These are phyloP conservation scores for Okapia johnstoni DNA, from an alignment of 2,113 vertebrate genomes.

Conservation along the genomic window DNA sequence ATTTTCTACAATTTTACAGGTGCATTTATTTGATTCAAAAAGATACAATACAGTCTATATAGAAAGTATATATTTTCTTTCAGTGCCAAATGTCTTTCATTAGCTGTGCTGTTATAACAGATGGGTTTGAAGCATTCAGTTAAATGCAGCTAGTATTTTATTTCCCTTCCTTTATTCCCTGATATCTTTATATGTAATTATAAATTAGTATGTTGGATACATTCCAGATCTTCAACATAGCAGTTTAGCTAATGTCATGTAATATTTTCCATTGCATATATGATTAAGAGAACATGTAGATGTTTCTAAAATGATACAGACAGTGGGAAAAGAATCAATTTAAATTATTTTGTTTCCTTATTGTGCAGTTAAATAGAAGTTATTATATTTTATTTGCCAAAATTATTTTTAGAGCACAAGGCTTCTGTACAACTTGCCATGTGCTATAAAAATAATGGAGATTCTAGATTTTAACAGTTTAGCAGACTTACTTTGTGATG, in stretches of 20 bases:
- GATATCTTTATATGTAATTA: conserved; percentile 45
- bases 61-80: conserved; percentile 63
- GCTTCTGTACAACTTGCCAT: background rate
- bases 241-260: conserved; percentile 62
- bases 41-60: conserved; percentile 65
- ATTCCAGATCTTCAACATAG: conserved; percentile 60
- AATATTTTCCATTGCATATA: conserved; percentile 23
- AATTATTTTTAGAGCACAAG: conserved; percentile 3
- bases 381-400: background rate
- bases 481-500: background rate
- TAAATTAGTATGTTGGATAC: conserved; percentile 64
- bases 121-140: conserved; percentile 72
- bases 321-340: background rate
- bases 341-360: conserved; percentile 24
- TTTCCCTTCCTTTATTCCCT: conserved; percentile 43
- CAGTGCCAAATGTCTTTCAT: conserved; percentile 69
- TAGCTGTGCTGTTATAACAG: conserved; percentile 67
- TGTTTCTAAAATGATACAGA: conserved; percentile 1
- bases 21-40: conserved; percentile 67
- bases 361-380: conserved; percentile 7
- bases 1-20: conserved; percentile 66
- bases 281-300: conserved; percentile 12
- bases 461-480: background rate
- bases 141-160: conserved; percentile 63
- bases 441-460: background rate